A percentile compares a stretch with the other conserved stretches of the same genome.
phyloP scores from a whole-genome alignment of 2,797 vertebrate species.

The Pseudochirops corinnae region DNA sequence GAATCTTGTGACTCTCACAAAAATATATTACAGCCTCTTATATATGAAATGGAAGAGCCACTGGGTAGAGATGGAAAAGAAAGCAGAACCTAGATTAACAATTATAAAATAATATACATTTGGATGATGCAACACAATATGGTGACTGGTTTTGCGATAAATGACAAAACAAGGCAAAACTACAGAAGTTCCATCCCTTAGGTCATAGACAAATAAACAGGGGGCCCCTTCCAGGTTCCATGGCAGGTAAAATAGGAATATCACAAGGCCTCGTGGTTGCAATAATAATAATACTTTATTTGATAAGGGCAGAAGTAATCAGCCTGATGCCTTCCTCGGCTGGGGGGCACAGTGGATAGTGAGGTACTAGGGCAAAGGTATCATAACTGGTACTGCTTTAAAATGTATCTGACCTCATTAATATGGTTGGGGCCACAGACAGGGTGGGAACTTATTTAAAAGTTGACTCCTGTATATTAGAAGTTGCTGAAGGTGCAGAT shows the following conservation, averaged over 20 bases:
- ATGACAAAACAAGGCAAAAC: not conserved
- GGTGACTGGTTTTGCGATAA: not conserved
- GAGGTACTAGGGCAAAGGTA: too few species aligned
- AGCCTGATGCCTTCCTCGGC: not conserved
- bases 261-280: too few species aligned
- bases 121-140: not conserved
- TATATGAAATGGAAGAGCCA: not conserved
- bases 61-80: not conserved
- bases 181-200: not conserved
- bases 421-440: not conserved
- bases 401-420: not conserved
- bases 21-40: not conserved
- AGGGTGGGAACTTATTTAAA: too few species aligned
- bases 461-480: too few species aligned
- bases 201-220: not conserved
- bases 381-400: not conserved
- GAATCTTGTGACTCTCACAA: not conserved
- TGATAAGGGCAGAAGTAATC: not conserved
- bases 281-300: too few species aligned
- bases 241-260: too few species aligned
- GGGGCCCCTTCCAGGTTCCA: too few species aligned
- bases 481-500: too few species aligned
- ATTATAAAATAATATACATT: not conserved
- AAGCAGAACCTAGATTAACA: not conserved
- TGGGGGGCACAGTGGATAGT: not conserved